phyloP scores from a whole-genome alignment of 2,113 vertebrate genomes.

The Dinomys branickii region DNA sequence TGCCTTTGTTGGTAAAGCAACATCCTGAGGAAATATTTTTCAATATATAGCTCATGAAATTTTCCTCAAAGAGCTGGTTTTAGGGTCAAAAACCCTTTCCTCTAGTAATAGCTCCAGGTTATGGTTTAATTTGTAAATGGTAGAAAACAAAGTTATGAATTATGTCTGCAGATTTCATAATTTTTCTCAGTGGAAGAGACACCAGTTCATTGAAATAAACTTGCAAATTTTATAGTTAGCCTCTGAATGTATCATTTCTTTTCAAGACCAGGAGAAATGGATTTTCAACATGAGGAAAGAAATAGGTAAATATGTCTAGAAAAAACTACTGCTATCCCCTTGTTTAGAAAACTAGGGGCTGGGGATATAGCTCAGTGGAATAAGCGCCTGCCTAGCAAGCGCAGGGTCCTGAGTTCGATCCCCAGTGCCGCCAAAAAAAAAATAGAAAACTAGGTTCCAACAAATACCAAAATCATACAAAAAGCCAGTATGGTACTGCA shows the following conservation, averaged over 20 bases:
- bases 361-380: too few relatives aligned
- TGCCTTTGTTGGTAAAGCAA: background rate
- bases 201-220: background rate
- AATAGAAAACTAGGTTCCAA: background rate
- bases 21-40: constrained; percentile 39
- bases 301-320: background rate
- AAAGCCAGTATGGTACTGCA: background rate
- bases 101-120: background rate
- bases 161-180: background rate
- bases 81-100: background rate
- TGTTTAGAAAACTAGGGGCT: background rate
- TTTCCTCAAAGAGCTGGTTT: background rate
- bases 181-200: background rate
- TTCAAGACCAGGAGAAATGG: background rate
- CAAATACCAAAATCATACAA: constrained; percentile 29
- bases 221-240: background rate
- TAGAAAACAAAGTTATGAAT: background rate
- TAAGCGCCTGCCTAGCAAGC: too few relatives aligned
- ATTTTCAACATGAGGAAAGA: constrained; percentile 20
- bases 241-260: constrained; percentile 8
- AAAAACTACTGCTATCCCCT: background rate
- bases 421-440: too few relatives aligned
- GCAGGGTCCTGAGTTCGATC: too few relatives aligned
- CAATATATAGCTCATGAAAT: background rate
- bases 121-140: background rate